Base-by-base conservation (phyloP, 2,888 invertebrate genomes). In the Mystacides longicornis region DNA sequence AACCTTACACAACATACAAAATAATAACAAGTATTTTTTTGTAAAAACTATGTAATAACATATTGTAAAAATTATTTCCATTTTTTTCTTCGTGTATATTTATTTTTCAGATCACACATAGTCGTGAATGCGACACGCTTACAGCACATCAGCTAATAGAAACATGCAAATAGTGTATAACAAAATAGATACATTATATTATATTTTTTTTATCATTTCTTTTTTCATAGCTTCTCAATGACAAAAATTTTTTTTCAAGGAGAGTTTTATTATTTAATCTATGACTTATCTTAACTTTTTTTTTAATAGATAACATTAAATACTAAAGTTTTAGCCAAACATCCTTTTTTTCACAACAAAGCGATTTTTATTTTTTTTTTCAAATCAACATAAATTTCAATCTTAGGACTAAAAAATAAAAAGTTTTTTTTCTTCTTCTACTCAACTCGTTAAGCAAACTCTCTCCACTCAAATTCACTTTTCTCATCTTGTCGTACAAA, bases 141-240 rank as follows among this genome's bases (percentile, higher is more conserved):
- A 75, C 75, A 77, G 77, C 77, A 77, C 72, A 71, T 77, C 14
- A 14, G 14, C 4, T 7, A 37, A 7, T 37, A 76, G 74, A 76
- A 74, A 76, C 75, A 74, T 76, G 76, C 77, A 77, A 76, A 77
- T 77, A 74, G 73, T 73, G 75, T 71, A 74, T 77, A 77, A 77
- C 77, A 77, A 77, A 77, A 77, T 77, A 77, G 75, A 75, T 75
- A 73, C 73, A 74, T 73, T 74, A 72, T 73, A 72, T 66, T 71
- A 68, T 68, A 27, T 27, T 11, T 27, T 27, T 27, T 7, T 27
- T 37, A n/a, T 37, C 14, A 37, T 37, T 37, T 7, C 16, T 37
- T 37, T 37, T 37, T 37, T 37, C 4, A 37, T 49, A 57, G 58
- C 57, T 54, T 55, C 14, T 37, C 14, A 7, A 7, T 37, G 7